Evolutionary conservation across 2,797 vertebrate genomes (phyloP), one percentile per base, ranked within the genome.

Genomic region (Poeciliopsis gracilis): DNA sequence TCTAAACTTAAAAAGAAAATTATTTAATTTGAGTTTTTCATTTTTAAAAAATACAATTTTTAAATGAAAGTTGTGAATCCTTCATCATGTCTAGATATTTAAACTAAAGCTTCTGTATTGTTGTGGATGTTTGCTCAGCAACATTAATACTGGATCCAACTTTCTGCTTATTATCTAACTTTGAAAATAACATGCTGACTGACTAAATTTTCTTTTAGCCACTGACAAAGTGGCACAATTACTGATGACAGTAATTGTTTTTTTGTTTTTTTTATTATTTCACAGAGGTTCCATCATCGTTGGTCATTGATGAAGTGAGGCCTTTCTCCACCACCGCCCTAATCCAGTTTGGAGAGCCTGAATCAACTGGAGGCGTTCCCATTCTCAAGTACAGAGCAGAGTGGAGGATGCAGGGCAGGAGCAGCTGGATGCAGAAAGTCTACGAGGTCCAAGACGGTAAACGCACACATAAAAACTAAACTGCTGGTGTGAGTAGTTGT

Each of bases 241-340:
- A 12, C 53, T 55, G 53, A 55, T n/a, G 53, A n/a, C 25, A n/a
- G 25, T n/a, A n/a, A n/a, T 55, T 11, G 10, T n/a, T 78, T 84
- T 87, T 79, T 84, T 87, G n/a, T n/a, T n/a, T n/a, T n/a, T n/a
- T n/a, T n/a, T n/a, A n/a, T 74, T 77, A 79, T 77, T 81, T 77
- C 81, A 67, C 94, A 99, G 98, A 99, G 81, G 97, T 98, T 9
- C 98, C 98, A 0, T 99, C 98, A 5, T 96, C 97, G 72, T 98
- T 98, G 1, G 94, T 94, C 87, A 95, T 99, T 55, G 93, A 93
- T 69, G 93, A 95, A 86, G 97, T 98, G 89, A 96, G 96, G 63
- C 96, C 98, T 0, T 99, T 98, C 82, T 99, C 98, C 76, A 99
- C 97, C 88, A 97, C 98, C 0, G 98, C 97, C 12, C 95, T 95